These are phyloP conservation scores for Thaumetopoea pityocampa DNA, from an alignment of 1,140 invertebrate species.

Conservation along the genomic window DNA sequence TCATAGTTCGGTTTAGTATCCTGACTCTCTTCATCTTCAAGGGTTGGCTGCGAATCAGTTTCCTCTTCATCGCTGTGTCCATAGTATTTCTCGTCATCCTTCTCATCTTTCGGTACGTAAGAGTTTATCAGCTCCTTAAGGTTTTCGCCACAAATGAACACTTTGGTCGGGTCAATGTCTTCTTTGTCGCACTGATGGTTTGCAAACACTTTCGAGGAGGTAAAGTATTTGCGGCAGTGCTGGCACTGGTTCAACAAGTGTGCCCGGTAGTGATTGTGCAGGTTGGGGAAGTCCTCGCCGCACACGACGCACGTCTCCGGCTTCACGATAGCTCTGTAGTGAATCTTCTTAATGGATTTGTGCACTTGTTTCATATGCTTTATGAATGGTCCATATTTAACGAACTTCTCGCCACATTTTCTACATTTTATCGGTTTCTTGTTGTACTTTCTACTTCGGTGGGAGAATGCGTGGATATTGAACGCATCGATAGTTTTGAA, in stretches of 20 bases:
- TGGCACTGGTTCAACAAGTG: slow-evolving; percentile 63
- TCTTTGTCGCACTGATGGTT: slow-evolving; percentile 59
- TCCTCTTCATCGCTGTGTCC: slow-evolving; percentile 45
- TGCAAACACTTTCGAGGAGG: slow-evolving; percentile 52
- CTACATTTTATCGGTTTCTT: slow-evolving; percentile 66
- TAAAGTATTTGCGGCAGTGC: slow-evolving; percentile 61
- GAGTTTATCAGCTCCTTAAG: slow-evolving; percentile 46
- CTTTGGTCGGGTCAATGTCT: slow-evolving; percentile 55
- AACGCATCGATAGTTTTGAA: slow-evolving; percentile 71
- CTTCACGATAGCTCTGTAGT: slow-evolving; percentile 54
- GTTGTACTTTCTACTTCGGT: slow-evolving; percentile 64
- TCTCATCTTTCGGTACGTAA: slow-evolving; percentile 56
- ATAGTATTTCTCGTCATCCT: slow-evolving; percentile 63
- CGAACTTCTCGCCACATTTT: slow-evolving; percentile 60
- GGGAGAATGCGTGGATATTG: slow-evolving; percentile 68
- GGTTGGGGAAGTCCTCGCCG: slow-evolving; percentile 59
- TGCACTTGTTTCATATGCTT: slow-evolving; percentile 62
- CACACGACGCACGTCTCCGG: slow-evolving; percentile 62
- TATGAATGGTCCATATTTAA: slow-evolving; percentile 65
- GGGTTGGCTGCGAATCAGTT: slow-evolving; percentile 9
- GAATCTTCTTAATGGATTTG: slow-evolving; percentile 57
- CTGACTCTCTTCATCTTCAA: slow-evolving; percentile 18
- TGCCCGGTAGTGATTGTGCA: slow-evolving; percentile 70
- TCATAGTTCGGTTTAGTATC: slow-evolving; percentile 40
- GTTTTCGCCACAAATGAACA: slow-evolving; percentile 54